A percentile compares a stretch with the other conserved stretches of the same genome.
These are phyloP conservation scores for Oscarella lobularis DNA, from an alignment of 37 sponge, comb jelly and placozoan species.

Conservation along the genomic window DNA sequence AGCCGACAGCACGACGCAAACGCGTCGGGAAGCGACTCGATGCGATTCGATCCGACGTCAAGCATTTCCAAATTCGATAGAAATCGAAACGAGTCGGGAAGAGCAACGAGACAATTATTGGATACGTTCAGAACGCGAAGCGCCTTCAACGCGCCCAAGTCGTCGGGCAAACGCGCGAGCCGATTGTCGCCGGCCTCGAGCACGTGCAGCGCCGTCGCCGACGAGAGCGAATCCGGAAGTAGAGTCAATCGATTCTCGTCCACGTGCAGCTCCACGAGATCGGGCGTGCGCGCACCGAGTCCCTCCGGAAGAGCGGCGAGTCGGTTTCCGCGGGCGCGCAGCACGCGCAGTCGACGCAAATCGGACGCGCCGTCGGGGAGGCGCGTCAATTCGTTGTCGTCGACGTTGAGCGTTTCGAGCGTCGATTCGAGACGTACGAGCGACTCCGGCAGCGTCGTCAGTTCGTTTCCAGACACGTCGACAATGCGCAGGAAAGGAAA, in stretches of 20 bases:
- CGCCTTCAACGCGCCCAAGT: conserved; percentile 4
- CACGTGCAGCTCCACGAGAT: conserved; percentile 26
- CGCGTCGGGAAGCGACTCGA: background rate
- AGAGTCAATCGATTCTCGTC: background rate
- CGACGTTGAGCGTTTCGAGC: background rate
- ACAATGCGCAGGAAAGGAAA: background rate
- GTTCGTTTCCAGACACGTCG: background rate
- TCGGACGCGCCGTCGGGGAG: background rate
- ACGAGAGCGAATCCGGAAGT: background rate
- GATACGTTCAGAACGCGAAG: conserved; percentile 13
- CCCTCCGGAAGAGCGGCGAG: background rate
- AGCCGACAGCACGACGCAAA: background rate
- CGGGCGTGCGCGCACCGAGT: background rate
- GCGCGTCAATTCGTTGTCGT: background rate
- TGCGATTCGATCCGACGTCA: background rate
- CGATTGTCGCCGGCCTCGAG: conserved; percentile 7
- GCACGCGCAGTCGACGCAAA: background rate
- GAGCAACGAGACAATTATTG: conserved; percentile 14
- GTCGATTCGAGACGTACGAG: background rate
- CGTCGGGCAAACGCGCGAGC: background rate
- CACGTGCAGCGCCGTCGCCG: background rate
- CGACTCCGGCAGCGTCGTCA: background rate
- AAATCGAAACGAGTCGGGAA: conserved; percentile 8
- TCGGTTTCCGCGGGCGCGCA: background rate
- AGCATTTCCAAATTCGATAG: background rate